A percentile compares a stretch with the other conserved stretches of the same genome.
These are phyloP conservation scores for Miopithecus talapoin DNA, from an alignment of 2,797 vertebrate species.

Conservation along the genomic window DNA sequence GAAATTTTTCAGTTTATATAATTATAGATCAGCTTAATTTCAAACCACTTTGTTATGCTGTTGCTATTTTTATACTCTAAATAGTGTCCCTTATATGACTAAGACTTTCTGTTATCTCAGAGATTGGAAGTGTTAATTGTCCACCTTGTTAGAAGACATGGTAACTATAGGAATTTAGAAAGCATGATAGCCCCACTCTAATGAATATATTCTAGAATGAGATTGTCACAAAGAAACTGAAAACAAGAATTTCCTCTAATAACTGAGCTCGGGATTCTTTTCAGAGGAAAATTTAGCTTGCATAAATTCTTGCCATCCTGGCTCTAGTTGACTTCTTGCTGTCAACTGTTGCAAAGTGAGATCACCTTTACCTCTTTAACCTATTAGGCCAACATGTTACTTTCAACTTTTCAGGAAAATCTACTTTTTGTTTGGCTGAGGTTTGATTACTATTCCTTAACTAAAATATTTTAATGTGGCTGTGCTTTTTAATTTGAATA, in stretches of 20 bases:
- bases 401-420: conserved; percentile 27
- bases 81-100: not conserved
- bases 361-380: not conserved
- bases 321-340: not conserved
- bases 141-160: not conserved
- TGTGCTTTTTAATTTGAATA: not conserved
- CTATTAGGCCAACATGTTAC: not conserved
- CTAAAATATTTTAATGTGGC: not conserved
- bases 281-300: not conserved
- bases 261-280: not conserved
- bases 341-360: not conserved
- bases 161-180: conserved; percentile 8
- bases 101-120: conserved; percentile 18
- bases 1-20: conserved; percentile 32
- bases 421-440: not conserved
- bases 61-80: conserved; percentile 3
- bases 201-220: not conserved
- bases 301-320: not conserved
- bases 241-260: conserved; percentile 19
- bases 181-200: not conserved
- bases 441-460: conserved; percentile 18
- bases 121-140: not conserved
- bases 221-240: not conserved
- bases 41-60: not conserved
- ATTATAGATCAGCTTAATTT: conserved; percentile 1